These are phyloP conservation scores for Amphipoea lucens DNA, from an alignment of 2,888 invertebrate species.

Conservation along the genomic window DNA sequence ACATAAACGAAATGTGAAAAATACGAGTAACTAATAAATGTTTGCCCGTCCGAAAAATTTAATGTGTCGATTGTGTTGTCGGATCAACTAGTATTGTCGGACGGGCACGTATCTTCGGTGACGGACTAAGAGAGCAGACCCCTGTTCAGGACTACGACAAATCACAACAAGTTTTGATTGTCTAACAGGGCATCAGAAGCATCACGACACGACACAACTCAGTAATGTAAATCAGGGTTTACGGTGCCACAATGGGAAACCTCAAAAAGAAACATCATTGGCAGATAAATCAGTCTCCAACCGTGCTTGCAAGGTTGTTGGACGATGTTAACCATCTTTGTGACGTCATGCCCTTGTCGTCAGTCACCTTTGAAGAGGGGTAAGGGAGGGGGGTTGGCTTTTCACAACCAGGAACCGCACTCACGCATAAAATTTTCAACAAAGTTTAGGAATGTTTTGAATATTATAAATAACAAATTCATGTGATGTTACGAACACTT, in stretches of 20 bases:
- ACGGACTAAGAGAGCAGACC: no score
- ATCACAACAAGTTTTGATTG: no score
- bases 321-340: not conserved
- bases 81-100: no score
- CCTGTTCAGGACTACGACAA: no score
- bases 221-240: no score
- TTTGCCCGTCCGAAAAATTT: no score
- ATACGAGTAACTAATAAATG: no score
- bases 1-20: not conserved
- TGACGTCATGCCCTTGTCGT: not conserved
- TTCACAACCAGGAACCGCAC: slow-evolving; percentile 33
- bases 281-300: not conserved
- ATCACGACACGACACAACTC: not conserved
- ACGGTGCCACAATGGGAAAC: no score
- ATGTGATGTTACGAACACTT: slow-evolving; percentile 38
- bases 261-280: not conserved
- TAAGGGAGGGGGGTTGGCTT: not conserved
- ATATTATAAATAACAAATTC: slow-evolving; percentile 54
- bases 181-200: not conserved
- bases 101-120: no score
- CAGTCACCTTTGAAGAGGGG: not conserved
- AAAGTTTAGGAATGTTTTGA: slow-evolving; percentile 53
- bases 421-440: slow-evolving; percentile 21
- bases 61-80: no score
- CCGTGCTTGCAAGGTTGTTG: not conserved